Percentiles rank a stretch among this genome's conserved stretches.
These are phyloP conservation scores for Allophyes oxyacanthae DNA, from an alignment of 2,888 invertebrate genomes.

Conservation along the genomic window DNA sequence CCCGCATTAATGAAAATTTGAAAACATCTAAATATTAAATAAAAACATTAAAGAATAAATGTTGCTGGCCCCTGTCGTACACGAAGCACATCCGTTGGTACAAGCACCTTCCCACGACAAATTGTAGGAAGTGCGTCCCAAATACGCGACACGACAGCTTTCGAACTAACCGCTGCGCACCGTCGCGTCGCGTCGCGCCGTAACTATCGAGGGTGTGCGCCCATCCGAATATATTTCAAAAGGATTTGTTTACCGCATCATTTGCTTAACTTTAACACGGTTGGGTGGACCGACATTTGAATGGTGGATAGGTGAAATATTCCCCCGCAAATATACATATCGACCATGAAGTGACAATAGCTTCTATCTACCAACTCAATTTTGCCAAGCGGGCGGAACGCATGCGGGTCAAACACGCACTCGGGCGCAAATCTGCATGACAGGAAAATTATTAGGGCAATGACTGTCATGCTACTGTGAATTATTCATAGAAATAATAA, in stretches of 20 bases:
- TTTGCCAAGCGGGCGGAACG: no score
- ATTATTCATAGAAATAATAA: no score
- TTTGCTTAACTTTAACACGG: constrained; percentile 1
- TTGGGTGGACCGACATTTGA: background rate
- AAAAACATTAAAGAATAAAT: constrained; percentile 5
- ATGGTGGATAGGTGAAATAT: no score
- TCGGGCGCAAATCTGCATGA: no score
- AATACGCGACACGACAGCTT: constrained; percentile 46
- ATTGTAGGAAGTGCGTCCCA: constrained; percentile 74
- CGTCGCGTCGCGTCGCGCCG: constrained; percentile 4
- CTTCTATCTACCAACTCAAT: no score
- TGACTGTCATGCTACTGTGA: no score
- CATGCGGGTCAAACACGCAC: no score
- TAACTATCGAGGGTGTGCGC: constrained; percentile 51
- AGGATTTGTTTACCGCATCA: constrained; percentile 31
- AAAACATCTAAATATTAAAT: no score
- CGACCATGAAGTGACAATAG: no score
- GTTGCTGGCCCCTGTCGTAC: constrained; percentile 34
- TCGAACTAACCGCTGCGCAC: constrained; percentile 18
- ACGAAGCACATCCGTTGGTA: constrained; percentile 45
- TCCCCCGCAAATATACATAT: no score
- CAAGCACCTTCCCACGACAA: constrained; percentile 72
- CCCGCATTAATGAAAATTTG: no score
- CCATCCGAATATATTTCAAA: constrained; percentile 49
- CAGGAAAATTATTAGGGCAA: no score